Conservation (phyloP, 2,888 invertebrate genomes). For the Pseudanteris insignis region DNA sequence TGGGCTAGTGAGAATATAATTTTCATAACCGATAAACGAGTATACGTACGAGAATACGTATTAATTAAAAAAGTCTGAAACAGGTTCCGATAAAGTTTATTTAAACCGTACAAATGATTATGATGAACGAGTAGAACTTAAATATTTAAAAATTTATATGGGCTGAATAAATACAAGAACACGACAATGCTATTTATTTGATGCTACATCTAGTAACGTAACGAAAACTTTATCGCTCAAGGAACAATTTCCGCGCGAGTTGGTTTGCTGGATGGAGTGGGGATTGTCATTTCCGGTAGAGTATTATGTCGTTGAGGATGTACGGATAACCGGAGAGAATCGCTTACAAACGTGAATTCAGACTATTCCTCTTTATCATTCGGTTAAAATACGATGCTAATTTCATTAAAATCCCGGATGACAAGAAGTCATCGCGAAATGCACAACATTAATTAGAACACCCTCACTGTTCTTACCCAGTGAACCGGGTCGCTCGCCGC, state of each 20-base stretch:
- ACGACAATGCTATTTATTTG: conserved; percentile 26
- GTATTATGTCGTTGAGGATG: conserved; percentile 50
- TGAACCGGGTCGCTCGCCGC: background rate
- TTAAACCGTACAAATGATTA: too few relatives aligned
- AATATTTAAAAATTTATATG: too few relatives aligned
- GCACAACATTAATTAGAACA: conserved; percentile 5
- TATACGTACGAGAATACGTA: too few relatives aligned
- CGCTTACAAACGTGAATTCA: conserved; percentile 37
- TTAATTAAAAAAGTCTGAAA: too few relatives aligned
- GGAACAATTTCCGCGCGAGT: conserved; percentile 50
- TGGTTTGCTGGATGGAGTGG: conserved; percentile 32
- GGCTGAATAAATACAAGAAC: too few relatives aligned
- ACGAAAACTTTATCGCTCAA: conserved; percentile 44
- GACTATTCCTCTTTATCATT: conserved; percentile 8
- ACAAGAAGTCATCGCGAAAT: conserved; percentile 6
- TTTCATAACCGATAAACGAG: too few relatives aligned
- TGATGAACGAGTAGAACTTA: too few relatives aligned
- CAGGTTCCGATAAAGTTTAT: too few relatives aligned
- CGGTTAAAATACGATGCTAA: too few relatives aligned
- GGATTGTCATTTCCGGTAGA: conserved; percentile 53
- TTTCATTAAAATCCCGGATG: conserved; percentile 13
- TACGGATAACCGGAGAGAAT: conserved; percentile 45
- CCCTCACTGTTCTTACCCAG: conserved; percentile 5
- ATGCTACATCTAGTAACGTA: conserved; percentile 18
- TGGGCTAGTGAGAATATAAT: too few relatives aligned